These are phyloP conservation scores for Microtus oregoni DNA, from an alignment of 2,113 vertebrate genomes.

Conservation along the genomic window DNA sequence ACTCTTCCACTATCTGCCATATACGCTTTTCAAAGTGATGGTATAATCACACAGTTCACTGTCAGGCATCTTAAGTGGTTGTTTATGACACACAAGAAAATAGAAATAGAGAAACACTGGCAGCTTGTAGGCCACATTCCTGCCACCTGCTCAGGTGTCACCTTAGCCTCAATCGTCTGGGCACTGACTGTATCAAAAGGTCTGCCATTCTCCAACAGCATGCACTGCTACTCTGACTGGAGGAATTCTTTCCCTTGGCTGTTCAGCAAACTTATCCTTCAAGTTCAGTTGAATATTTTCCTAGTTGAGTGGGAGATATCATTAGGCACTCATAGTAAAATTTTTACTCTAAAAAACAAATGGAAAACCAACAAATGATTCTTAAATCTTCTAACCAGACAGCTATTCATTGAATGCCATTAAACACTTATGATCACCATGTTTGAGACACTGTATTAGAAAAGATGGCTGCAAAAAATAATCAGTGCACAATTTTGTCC, in stretches of 20 bases:
- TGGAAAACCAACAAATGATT: background rate
- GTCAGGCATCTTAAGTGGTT: background rate
- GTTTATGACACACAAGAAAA: background rate
- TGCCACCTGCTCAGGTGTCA: background rate
- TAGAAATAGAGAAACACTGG: background rate
- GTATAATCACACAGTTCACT: background rate
- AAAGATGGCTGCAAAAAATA: background rate
- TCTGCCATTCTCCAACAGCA: background rate
- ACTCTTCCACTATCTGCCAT: rapidly evolving
- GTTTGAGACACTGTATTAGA: background rate
- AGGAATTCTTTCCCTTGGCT: background rate
- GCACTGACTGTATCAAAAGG: background rate
- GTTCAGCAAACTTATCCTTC: background rate
- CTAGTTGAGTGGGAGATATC: background rate
- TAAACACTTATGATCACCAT: background rate
- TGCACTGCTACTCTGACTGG: background rate
- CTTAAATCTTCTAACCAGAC: background rate
- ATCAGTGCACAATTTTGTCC: background rate
- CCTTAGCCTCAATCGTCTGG: background rate
- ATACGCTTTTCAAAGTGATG: background rate
- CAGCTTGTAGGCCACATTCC: rapidly evolving
- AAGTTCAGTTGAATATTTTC: background rate
- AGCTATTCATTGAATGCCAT: background rate
- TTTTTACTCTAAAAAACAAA: background rate
- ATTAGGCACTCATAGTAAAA: background rate